Evolutionary conservation across 2,797 vertebrate species (phyloP), one percentile per base, ranked within the genome.

Genomic region (Pantherophis vulpinus): DNA sequence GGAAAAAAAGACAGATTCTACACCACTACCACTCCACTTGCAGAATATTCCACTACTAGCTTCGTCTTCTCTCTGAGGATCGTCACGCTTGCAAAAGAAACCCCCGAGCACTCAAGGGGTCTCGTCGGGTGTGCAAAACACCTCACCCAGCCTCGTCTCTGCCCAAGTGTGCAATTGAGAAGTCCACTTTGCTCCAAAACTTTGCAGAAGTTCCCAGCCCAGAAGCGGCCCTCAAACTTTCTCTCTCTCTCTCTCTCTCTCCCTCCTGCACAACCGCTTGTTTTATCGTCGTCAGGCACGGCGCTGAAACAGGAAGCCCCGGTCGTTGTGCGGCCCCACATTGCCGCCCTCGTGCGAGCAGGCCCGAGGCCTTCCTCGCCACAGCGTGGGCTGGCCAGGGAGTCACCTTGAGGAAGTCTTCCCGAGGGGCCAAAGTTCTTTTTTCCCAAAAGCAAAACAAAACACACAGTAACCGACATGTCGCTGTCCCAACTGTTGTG

Each of bases 291-390:
- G 5, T 51, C 88, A 10, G 74, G 0, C 0, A 60, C 95, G 1
- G 2, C 0, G 13, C 93, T 94, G 92, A 14, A 94, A 95, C 96
- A 97, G 97, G 97, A 97, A 97, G 95, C 93, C 88, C 87, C 0
- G 88, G 94, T 47, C 0, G 91, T 95, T 95, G 66, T 37, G 29
- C 37, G 27, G 20, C 56, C 92, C 60, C 59, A 47, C 66, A 1
- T 61, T 5, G 89, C 90, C 60, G 27, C 1, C 91, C 94, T 94
- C 93, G 93, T 83, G 29, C 0, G 29, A 91, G 47, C 2, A 9
- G 66, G 86, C 93, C 42, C n/a, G 1, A 20, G 59, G 88, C 32
- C 59, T 92, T 56, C 92, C 58, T 55, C 2, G 0, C 8, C 51
- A 5, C 27, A 42, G n/a, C 10, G 27, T 20, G 8, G 11, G 18